Conservation (phyloP, 2,888 invertebrate genomes). For the Amorpha juglandis region DNA sequence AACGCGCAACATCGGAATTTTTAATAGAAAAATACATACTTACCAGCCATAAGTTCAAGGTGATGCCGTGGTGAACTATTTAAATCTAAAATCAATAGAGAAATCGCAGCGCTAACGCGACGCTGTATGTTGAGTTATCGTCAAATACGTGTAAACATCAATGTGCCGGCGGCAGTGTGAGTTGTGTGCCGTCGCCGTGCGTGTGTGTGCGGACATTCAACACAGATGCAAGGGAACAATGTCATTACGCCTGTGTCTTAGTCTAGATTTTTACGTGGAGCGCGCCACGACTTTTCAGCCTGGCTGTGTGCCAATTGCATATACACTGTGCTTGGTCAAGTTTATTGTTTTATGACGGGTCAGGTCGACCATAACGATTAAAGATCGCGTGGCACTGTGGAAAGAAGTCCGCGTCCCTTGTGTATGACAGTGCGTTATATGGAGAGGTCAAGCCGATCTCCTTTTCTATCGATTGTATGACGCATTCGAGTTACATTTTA, state of each 20-base stretch:
- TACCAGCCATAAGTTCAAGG: constrained; percentile 81
- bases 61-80: constrained; percentile 54
- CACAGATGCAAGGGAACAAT: constrained; percentile 28
- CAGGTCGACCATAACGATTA: background rate
- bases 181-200: background rate
- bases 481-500: no score
- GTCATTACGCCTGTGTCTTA: constrained; percentile 34
- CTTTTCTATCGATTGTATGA: no score
- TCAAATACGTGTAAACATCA: constrained; percentile 59
- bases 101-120: constrained; percentile 68
- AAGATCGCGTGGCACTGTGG: background rate
- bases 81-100: constrained; percentile 76
- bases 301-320: constrained; percentile 49
- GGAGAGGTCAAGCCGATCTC: background rate
- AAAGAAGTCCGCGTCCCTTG: background rate
- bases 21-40: constrained; percentile 49
- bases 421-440: background rate
- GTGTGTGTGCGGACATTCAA: constrained; percentile 12
- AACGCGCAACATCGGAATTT: constrained; percentile 31
- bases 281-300: constrained; percentile 50
- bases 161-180: constrained; percentile 37
- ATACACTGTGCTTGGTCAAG: constrained; percentile 6
- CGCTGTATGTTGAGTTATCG: constrained; percentile 66
- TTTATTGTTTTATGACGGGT: background rate
- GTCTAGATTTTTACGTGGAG: constrained; percentile 63